Evolutionary conservation across 2,888 invertebrate species (phyloP).

Genomic region (Drosophila neonasuta): DNA sequence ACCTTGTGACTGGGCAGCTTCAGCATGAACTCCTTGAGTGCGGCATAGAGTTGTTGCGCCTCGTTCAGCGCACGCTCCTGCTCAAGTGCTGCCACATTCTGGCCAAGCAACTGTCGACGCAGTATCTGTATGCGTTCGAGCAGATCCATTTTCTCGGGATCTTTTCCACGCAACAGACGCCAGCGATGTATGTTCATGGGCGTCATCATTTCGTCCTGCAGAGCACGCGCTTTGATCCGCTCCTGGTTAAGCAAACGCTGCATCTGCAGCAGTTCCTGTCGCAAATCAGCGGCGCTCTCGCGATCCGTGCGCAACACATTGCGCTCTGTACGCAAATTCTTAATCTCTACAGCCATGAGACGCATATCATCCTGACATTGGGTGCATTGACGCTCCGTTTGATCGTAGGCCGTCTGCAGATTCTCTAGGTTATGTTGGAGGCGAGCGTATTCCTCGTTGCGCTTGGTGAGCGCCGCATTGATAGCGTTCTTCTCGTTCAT

Average conservation of each 20-base stretch:
- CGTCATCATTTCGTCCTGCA: constrained; percentile 94
- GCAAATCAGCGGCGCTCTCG: constrained; percentile 90
- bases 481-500: constrained; percentile 91
- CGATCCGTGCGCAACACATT: constrained; percentile 88
- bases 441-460: constrained; percentile 91
- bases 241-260: constrained; percentile 92
- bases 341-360: constrained; percentile 92
- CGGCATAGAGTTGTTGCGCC: constrained; percentile 78
- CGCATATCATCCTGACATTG: constrained; percentile 92
- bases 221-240: constrained; percentile 90
- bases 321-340: constrained; percentile 89
- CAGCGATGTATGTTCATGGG: constrained; percentile 95
- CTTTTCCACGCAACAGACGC: constrained; percentile 94
- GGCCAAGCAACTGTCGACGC: constrained; percentile 78
- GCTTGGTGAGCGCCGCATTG: constrained; percentile 90
- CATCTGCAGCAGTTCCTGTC: constrained; percentile 87
- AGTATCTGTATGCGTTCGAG: constrained; percentile 91
- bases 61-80: constrained; percentile 79
- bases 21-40: constrained; percentile 80
- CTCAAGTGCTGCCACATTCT: constrained; percentile 77
- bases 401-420: constrained; percentile 89
- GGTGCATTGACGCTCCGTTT: constrained; percentile 88
- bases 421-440: constrained; percentile 91
- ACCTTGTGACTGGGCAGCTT: constrained; percentile 81
- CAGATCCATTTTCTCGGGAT: constrained; percentile 91